Conservation (phyloP, 1,140 invertebrate species). For the Anoplolepis gracilipes region DNA sequence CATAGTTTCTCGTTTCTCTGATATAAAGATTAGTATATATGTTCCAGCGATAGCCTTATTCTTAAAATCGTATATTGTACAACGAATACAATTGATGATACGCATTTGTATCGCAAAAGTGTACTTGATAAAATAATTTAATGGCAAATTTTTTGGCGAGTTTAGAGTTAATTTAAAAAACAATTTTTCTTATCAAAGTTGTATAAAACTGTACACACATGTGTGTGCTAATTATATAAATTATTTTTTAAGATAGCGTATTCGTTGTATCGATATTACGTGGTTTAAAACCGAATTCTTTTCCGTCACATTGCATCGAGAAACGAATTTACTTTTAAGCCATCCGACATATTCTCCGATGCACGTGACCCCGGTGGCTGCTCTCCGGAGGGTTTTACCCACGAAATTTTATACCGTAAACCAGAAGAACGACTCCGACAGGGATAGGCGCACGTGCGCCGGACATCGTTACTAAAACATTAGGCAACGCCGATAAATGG, state of each 20-base stretch:
- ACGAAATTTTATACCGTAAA: conserved; percentile 43
- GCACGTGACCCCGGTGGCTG: conserved; percentile 56
- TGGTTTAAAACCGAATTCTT: background rate
- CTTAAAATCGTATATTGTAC: background rate
- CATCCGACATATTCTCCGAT: conserved; percentile 48
- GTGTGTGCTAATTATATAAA: background rate
- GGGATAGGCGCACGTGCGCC: conserved; percentile 59
- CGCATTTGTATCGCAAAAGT: background rate
- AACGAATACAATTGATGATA: background rate
- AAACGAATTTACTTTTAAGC: conserved; percentile 36
- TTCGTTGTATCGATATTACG: conserved; percentile 30
- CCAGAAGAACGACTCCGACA: conserved; percentile 22
- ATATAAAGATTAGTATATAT: conserved; percentile 41
- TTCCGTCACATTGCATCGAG: conserved; percentile 23
- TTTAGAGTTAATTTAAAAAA: background rate
- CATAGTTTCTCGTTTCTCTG: conserved; percentile 57
- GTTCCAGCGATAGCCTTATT: conserved; percentile 33
- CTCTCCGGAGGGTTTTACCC: conserved; percentile 38
- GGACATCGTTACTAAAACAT: conserved; percentile 81
- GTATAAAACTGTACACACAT: no score
- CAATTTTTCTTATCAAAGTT: no score
- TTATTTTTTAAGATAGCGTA: background rate
- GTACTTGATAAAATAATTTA: background rate
- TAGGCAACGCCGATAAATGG: conserved; percentile 77
- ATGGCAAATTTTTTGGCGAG: background rate